Base-by-base conservation (phyloP, 2,888 invertebrate genomes). In the Lymantria dispar region DNA sequence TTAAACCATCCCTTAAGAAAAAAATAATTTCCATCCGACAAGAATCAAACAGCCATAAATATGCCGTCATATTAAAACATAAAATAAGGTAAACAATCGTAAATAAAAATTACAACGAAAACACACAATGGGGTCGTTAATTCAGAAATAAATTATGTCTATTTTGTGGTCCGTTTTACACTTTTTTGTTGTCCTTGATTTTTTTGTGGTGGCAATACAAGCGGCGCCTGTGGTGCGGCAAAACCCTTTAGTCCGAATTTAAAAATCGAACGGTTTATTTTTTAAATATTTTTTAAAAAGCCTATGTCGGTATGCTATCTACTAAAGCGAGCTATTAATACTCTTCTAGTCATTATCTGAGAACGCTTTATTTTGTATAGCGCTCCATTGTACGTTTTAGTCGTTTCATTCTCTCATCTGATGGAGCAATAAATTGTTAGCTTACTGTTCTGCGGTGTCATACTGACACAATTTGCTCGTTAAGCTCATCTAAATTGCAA, bases 71-170 rank as follows among this genome's bases (percentile, higher is more conserved):
- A 90, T 90, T 90, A 89, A 90, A 90, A 90, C 90, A 90, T 89
- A 90, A 90, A 90, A 84, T 84, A 83, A 84, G 80, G 80, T 89
- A 90, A 91, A 90, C 89, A 91, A 89, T 87, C 87, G 83, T 91
- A 89, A 91, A 91, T 91, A 89, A 89, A 88, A 80, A 87, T 87
- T 84, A 88, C 83, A 87, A 76, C 78, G 73, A 85, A 88, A 84
- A 79, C 81, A 82, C 76, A 90, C 88, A 88, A 87, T 80, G 74
- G 75, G 70, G 60, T 83, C 85, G 79, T 89, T 88, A 88, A 87
- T 88, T 85, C 78, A 70, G 72, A 64, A 76, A 86, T 89, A 89
- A 89, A 83, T 87, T 86, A 90, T 89, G 85, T 82, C 80, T 83
- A 82, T 87, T 85, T 84, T 82, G 84, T 85, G 80, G 76, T 72